A percentile compares a stretch with the other conserved stretches of the same genome.
Conservation (phyloP, 2,888 invertebrate genomes). For the Dasysyrphus albostriatus region DNA sequence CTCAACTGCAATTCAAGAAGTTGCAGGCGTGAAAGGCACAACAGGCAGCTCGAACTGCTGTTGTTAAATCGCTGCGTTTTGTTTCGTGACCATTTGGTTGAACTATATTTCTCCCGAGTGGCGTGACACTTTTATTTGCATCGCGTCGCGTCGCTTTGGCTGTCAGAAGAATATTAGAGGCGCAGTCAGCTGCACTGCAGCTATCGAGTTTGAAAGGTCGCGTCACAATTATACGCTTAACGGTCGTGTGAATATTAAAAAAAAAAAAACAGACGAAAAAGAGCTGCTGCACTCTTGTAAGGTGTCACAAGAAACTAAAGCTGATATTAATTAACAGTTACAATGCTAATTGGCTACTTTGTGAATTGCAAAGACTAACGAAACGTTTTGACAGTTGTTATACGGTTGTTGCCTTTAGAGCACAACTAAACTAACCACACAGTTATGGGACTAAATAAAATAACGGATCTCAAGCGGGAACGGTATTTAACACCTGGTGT, state of each 20-base stretch:
- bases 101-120: constrained; percentile 55
- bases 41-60: neutral
- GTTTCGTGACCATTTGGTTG: constrained; percentile 63
- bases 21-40: constrained; percentile 60
- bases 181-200: constrained; percentile 38
- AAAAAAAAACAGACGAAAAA: constrained; percentile 15
- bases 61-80: constrained; percentile 58
- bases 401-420: neutral
- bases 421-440: neutral
- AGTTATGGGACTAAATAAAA: neutral
- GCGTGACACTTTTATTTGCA: constrained; percentile 70
- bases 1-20: constrained; percentile 14
- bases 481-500: constrained; percentile 56
- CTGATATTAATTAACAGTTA: constrained; percentile 74
- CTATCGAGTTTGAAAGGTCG: constrained; percentile 65
- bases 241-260: constrained; percentile 65
- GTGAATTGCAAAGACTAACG: constrained; percentile 48
- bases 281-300: constrained; percentile 56
- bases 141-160: constrained; percentile 32
- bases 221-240: constrained; percentile 53
- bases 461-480: constrained; percentile 55
- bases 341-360: constrained; percentile 70
- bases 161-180: constrained; percentile 46
- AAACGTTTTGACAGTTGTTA: constrained; percentile 43
- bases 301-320: constrained; percentile 64